phyloP scores from a whole-genome alignment of 2,888 invertebrate species.

The Sphaerophoria taeniata region DNA sequence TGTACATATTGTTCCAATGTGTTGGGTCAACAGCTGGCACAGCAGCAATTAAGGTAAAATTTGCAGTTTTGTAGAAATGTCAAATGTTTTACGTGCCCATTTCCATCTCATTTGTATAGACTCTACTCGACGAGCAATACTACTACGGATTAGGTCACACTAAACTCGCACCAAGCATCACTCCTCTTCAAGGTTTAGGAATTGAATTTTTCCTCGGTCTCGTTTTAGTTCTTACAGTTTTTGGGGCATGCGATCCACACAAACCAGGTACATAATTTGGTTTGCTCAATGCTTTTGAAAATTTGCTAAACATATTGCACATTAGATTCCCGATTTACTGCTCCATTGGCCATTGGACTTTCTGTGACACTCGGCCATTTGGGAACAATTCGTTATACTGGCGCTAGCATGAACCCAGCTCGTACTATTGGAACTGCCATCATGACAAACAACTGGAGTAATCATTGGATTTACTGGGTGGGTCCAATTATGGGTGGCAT shows the following conservation, averaged over 20 bases:
- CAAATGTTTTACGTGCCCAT: conserved; percentile 5
- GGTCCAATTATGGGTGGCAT: conserved; percentile 93
- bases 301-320: background rate
- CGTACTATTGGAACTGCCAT: conserved; percentile 94
- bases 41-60: conserved; percentile 86
- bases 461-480: conserved; percentile 97
- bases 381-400: conserved; percentile 92
- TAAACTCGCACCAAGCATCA: conserved; percentile 85
- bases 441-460: conserved; percentile 88
- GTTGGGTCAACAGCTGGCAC: conserved; percentile 92
- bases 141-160: conserved; percentile 89
- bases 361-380: conserved; percentile 93
- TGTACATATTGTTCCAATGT: conserved; percentile 93
- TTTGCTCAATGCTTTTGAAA: background rate
- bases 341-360: conserved; percentile 94
- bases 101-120: conserved; percentile 81
- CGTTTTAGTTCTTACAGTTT: conserved; percentile 94
- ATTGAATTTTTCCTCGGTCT: conserved; percentile 96
- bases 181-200: conserved; percentile 91
- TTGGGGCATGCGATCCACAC: conserved; percentile 86
- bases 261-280: conserved; percentile 78
- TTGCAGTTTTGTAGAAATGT: background rate
- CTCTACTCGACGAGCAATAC: conserved; percentile 87
- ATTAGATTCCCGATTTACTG: conserved; percentile 89
- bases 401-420: conserved; percentile 97